Percentiles rank a stretch among this genome's conserved stretches.
Conservation (phyloP, 2,797 vertebrate genomes). For the Nannoperca obscura region DNA sequence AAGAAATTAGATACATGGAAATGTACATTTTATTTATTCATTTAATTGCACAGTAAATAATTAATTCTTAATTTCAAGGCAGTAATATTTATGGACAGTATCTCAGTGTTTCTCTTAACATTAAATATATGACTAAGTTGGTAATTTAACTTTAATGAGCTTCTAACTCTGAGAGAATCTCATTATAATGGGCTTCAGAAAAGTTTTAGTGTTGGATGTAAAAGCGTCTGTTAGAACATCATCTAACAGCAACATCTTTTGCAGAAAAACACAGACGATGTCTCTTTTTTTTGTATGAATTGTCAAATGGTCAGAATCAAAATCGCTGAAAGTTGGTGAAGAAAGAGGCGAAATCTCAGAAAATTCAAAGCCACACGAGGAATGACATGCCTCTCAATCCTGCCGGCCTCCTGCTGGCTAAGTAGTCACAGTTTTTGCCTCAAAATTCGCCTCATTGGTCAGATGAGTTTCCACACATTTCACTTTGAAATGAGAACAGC, state of each 20-base stretch:
- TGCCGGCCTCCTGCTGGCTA: constrained; percentile 57
- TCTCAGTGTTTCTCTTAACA: background rate
- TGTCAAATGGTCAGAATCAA: constrained; percentile 3
- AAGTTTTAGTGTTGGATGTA: background rate
- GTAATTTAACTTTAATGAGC: constrained; percentile 9
- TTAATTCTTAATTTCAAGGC: background rate
- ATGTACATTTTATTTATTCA: background rate
- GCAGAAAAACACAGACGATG: background rate
- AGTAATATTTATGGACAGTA: background rate
- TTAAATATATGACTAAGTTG: background rate
- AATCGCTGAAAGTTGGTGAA: background rate
- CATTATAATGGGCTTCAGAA: background rate
- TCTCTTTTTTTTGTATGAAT: background rate
- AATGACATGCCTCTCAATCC: constrained; percentile 34
- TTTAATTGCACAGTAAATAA: constrained; percentile 6
- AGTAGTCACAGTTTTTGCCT: constrained; percentile 62
- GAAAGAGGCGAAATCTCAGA: background rate
- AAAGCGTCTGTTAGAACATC: background rate
- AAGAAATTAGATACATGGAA: background rate
- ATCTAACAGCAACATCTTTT: background rate
- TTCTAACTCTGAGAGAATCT: background rate
- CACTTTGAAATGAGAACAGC: constrained; percentile 60
- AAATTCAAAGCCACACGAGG: constrained; percentile 33
- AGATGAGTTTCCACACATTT: constrained; percentile 75
- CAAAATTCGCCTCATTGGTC: constrained; percentile 60